Percentiles rank a stretch among this genome's conserved stretches.
Evolutionary conservation across 2,113 vertebrate genomes (phyloP).

Genomic region (Megalops atlanticus): DNA sequence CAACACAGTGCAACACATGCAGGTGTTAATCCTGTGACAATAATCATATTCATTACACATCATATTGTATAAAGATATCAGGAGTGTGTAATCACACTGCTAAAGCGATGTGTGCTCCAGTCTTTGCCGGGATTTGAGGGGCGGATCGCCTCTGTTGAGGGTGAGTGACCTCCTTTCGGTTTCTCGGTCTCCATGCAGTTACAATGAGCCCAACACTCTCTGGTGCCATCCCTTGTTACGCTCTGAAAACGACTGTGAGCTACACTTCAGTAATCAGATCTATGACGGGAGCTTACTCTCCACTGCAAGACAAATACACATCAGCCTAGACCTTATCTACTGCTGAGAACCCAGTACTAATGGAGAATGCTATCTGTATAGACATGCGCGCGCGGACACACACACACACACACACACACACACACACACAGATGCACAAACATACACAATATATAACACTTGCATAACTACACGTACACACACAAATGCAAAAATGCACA

Average conservation of each 20-base stretch:
- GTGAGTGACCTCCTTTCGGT: background rate
- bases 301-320: background rate
- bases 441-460: background rate
- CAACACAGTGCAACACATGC: no score
- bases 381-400: background rate
- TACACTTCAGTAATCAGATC: background rate
- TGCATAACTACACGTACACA: no score
- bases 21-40: no score
- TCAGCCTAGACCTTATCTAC: constrained; percentile 6
- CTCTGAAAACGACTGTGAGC: background rate
- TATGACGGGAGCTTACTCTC: background rate
- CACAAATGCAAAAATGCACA: no score
- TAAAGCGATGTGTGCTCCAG: background rate
- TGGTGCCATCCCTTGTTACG: constrained; percentile 3
- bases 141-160: background rate
- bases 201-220: background rate
- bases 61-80: no score
- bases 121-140: background rate
- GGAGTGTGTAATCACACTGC: background rate
- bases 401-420: background rate
- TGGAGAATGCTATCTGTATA: background rate
- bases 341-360: background rate
- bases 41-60: no score
- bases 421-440: background rate
- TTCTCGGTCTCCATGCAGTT: background rate